Percentiles rank a stretch among this genome's conserved stretches.
These are phyloP conservation scores for Ardeotis arabs DNA, from an alignment of 2,113 vertebrate genomes.

Conservation along the genomic window DNA sequence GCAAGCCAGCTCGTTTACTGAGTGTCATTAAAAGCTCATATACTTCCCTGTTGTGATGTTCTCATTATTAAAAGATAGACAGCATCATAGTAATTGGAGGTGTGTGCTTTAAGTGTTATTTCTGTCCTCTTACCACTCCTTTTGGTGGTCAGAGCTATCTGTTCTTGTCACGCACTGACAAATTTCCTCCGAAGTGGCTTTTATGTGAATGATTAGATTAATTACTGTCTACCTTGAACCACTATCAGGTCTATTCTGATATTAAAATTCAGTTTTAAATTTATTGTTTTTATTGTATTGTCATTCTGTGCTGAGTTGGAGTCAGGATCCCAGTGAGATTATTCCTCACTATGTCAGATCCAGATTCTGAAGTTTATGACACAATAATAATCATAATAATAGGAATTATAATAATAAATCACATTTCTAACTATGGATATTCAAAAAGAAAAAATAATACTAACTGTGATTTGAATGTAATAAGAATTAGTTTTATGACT, in stretches of 20 bases:
- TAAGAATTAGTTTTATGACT: not conserved
- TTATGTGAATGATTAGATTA: not conserved
- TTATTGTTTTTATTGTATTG: not conserved
- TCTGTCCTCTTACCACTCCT: not conserved
- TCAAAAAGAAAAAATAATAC: not conserved
- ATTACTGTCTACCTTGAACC: not conserved
- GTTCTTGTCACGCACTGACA: not conserved
- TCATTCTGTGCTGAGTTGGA: not conserved
- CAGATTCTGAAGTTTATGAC: not conserved
- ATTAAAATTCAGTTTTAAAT: not conserved
- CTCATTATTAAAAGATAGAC: constrained; percentile 41
- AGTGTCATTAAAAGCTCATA: constrained; percentile 31
- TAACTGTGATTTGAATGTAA: not conserved
- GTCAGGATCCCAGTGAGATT: not conserved
- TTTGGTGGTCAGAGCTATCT: not conserved
- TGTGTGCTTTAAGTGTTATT: not conserved
- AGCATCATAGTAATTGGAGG: not conserved
- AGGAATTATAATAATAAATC: not conserved
- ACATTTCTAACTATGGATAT: not conserved
- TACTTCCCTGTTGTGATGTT: constrained; percentile 2
- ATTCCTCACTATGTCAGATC: not conserved
- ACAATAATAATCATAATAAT: not conserved
- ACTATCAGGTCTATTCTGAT: not conserved
- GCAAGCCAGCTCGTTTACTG: constrained; percentile 30
- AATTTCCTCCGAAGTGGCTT: not conserved